phyloP scores from a whole-genome alignment of 2,888 invertebrate genomes.

The Synergus umbraculus region DNA sequence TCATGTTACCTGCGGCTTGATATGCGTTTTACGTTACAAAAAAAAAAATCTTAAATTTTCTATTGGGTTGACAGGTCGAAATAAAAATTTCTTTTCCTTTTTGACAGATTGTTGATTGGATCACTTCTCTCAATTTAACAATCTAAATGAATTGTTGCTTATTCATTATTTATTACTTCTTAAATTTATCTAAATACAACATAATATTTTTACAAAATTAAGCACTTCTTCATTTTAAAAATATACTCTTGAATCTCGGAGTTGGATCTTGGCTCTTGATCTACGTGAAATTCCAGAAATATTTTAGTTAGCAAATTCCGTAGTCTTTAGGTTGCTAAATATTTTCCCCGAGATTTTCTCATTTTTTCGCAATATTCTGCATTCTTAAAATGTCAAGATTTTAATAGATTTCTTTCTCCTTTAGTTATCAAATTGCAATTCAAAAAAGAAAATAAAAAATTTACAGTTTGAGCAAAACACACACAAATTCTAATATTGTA shows the following conservation, averaged over 20 bases:
- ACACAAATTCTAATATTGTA: neutral
- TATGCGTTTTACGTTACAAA: too few species aligned
- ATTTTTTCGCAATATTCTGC: neutral
- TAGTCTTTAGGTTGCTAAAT: neutral
- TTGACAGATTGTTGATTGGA: neutral
- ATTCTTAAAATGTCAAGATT: neutral
- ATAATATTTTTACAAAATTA: too few species aligned
- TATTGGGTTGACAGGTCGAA: neutral
- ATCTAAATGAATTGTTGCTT: neutral
- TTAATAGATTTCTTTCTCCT: too few species aligned
- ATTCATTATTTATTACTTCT: neutral
- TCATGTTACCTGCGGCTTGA: neutral
- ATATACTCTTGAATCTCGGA: neutral
- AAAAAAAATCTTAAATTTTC: too few species aligned
- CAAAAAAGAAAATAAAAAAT: neutral
- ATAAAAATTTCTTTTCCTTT: neutral
- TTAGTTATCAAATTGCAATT: neutral
- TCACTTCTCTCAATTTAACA: neutral
- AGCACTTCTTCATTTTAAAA: too few species aligned
- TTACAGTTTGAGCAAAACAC: neutral
- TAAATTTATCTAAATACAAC: too few species aligned
- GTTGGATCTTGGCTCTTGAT: neutral
- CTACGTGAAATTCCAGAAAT: conserved; percentile 4
- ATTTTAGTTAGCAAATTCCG: neutral
- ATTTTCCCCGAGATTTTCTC: neutral